Percentiles rank a stretch among this genome's conserved stretches.
Evolutionary conservation across 2,888 invertebrate species (phyloP).

Genomic region (Fragum sueziense): DNA sequence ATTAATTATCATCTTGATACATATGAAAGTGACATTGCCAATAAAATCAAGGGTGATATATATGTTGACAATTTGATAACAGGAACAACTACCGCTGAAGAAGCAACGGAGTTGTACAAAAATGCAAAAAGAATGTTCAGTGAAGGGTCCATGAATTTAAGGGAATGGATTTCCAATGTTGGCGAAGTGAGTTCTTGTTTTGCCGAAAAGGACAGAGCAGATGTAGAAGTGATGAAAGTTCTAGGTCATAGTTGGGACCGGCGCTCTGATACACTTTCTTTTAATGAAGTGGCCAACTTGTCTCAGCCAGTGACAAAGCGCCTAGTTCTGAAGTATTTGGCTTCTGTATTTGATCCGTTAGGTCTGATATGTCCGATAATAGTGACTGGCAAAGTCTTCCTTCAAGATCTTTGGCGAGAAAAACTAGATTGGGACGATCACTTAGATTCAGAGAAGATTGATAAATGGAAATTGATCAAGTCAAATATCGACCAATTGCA

Average conservation of each 20-base stretch:
- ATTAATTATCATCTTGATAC: slow-evolving; percentile 33
- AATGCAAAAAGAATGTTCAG: slow-evolving; percentile 30
- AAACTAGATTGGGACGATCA: slow-evolving; percentile 5
- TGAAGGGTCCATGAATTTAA: slow-evolving; percentile 36
- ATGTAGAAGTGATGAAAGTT: slow-evolving; percentile 8
- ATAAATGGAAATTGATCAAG: neutral
- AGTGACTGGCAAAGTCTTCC: slow-evolving; percentile 17
- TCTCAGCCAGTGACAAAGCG: slow-evolving; percentile 18
- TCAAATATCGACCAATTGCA: neutral
- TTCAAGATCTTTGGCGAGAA: slow-evolving; percentile 27
- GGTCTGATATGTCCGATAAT: slow-evolving; percentile 12
- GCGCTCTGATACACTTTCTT: neutral
- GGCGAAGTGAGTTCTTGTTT: neutral
- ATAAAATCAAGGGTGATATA: slow-evolving; percentile 30
- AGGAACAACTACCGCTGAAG: slow-evolving; percentile 12
- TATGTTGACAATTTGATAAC: slow-evolving; percentile 43
- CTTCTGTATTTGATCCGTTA: slow-evolving; percentile 20
- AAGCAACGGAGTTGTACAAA: slow-evolving; percentile 25
- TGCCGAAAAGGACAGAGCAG: neutral
- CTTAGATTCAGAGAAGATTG: neutral
- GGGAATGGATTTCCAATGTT: slow-evolving; percentile 41
- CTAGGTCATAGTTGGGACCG: slow-evolving; percentile 34
- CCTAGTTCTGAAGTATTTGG: slow-evolving; percentile 14
- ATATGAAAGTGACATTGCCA: slow-evolving; percentile 10
- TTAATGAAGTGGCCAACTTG: neutral